A percentile compares a stretch with the other conserved stretches of the same genome.
Conservation (phyloP, 2,888 invertebrate species). For the Balanococcus diminutus region DNA sequence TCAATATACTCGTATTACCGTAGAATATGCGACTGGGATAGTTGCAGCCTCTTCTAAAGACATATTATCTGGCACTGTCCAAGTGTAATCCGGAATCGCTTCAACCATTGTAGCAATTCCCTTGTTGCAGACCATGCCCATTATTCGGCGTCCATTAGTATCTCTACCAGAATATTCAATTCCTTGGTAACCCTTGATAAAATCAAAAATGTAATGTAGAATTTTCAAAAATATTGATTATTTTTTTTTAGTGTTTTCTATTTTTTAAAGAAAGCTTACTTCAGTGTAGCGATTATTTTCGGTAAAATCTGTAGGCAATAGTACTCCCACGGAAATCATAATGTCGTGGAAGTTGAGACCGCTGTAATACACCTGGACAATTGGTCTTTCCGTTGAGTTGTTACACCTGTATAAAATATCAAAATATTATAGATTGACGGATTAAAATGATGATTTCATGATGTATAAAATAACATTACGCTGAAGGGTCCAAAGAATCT, state of each 20-base stretch:
- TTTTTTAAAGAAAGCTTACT: slow-evolving; percentile 56
- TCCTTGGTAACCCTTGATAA: slow-evolving; percentile 64
- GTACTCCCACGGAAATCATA: slow-evolving; percentile 90
- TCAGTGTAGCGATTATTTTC: too few species aligned
- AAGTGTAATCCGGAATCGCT: slow-evolving; percentile 63
- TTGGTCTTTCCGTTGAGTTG: slow-evolving; percentile 48
- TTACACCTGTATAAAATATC: background rate
- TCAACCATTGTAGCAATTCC: slow-evolving; percentile 72
- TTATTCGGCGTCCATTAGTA: background rate
- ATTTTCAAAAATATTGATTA: too few species aligned
- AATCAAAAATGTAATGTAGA: slow-evolving; percentile 61
- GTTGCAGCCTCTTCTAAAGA: slow-evolving; percentile 70
- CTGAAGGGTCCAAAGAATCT: background rate
- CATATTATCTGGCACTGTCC: slow-evolving; percentile 68
- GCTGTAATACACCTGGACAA: slow-evolving; percentile 72
- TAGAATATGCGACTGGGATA: slow-evolving; percentile 70
- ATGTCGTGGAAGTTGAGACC: slow-evolving; percentile 93
- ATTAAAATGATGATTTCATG: background rate
- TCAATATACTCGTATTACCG: too few species aligned
- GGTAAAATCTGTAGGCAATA: slow-evolving; percentile 67
- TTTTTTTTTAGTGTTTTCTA: slow-evolving; percentile 60
- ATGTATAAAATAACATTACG: background rate
- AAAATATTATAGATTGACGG: background rate
- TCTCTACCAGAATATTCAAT: slow-evolving; percentile 22
- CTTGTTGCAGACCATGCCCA: slow-evolving; percentile 70